phyloP scores from a whole-genome alignment of 2,113 vertebrate species.

The Sapayoa aenigma region DNA sequence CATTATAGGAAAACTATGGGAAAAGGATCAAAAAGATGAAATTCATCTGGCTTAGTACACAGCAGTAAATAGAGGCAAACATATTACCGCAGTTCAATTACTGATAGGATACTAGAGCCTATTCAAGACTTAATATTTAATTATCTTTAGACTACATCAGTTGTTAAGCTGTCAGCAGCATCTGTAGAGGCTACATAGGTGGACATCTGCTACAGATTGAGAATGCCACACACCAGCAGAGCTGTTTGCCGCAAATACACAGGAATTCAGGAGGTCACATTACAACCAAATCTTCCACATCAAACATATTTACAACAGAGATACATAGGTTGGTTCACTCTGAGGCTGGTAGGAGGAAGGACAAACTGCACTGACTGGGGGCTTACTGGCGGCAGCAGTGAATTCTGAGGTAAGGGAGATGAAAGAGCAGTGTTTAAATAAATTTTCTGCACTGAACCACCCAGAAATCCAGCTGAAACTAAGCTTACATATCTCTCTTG shows the following conservation, averaged over 20 bases:
- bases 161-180: slow-evolving; percentile 20
- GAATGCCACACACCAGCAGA: not conserved
- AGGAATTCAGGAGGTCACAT: not conserved
- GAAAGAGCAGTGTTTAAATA: not conserved
- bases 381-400: not conserved
- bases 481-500: not conserved
- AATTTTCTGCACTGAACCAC: not conserved
- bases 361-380: not conserved
- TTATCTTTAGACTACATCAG: slow-evolving; percentile 4
- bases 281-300: not conserved
- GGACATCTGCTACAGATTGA: not conserved
- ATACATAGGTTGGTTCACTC: not conserved
- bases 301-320: not conserved
- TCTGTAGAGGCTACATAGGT: not conserved
- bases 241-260: not conserved
- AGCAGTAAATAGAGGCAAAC: not conserved
- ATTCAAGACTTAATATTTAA: slow-evolving; percentile 27
- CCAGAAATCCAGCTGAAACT: not conserved
- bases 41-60: not conserved
- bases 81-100: not conserved
- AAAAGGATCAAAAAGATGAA: slow-evolving; percentile 8
- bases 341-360: not conserved
- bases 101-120: not conserved
- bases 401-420: not conserved
- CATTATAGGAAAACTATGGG: not conserved